A percentile compares a stretch with the other conserved stretches of the same genome.
These are phyloP conservation scores for Trichopria drosophilae DNA, from an alignment of 2,888 invertebrate genomes.

Conservation along the genomic window DNA sequence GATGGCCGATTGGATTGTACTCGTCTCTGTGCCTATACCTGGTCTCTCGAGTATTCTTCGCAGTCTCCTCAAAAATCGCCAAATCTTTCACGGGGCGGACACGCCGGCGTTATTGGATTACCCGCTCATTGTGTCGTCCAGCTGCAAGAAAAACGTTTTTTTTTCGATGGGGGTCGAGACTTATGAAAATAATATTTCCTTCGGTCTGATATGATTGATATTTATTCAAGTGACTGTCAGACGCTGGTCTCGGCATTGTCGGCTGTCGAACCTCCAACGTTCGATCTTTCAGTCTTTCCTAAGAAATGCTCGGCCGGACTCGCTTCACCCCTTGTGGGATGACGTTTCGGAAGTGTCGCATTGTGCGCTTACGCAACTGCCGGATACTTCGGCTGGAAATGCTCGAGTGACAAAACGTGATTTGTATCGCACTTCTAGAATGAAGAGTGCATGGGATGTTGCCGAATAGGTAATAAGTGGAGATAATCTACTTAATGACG, in stretches of 20 bases:
- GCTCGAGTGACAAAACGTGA: too few species aligned
- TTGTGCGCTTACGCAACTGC: too few species aligned
- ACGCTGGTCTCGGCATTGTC: slow-evolving; percentile 29
- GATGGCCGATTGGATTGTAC: too few species aligned
- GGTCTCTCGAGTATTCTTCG: too few species aligned
- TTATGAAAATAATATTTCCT: slow-evolving; percentile 57
- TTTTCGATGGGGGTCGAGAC: slow-evolving; percentile 9
- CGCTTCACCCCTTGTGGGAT: too few species aligned
- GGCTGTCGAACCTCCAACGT: slow-evolving; percentile 32
- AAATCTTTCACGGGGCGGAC: slow-evolving; percentile 45
- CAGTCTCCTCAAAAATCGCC: slow-evolving; percentile 21
- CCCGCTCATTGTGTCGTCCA: slow-evolving; percentile 39
- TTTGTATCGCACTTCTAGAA: too few species aligned
- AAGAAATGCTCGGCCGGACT: background rate
- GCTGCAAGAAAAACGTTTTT: slow-evolving; percentile 28
- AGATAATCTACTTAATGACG: too few species aligned
- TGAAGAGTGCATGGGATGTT: too few species aligned
- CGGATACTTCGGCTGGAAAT: too few species aligned
- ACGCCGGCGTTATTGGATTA: slow-evolving; percentile 49
- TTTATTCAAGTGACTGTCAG: slow-evolving; percentile 53
- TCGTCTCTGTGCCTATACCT: too few species aligned
- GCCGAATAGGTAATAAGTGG: too few species aligned
- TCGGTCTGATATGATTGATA: slow-evolving; percentile 53
- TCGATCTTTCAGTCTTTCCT: slow-evolving; percentile 30
- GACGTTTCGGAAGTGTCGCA: too few species aligned